These are phyloP conservation scores for Mormyrus lacerda DNA, from an alignment of 2,113 vertebrate genomes.

Conservation along the genomic window DNA sequence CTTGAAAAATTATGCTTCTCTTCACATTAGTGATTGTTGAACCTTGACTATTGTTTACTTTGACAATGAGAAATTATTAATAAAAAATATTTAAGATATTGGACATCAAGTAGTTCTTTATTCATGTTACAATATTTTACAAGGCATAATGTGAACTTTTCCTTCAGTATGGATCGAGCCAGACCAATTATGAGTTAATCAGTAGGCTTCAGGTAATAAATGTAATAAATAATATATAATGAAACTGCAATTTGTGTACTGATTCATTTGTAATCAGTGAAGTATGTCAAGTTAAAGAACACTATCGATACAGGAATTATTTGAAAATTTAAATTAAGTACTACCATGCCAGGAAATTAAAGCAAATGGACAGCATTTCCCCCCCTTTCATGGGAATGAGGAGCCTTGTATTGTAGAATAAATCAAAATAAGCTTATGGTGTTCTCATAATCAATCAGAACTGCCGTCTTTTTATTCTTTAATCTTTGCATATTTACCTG, in stretches of 20 bases:
- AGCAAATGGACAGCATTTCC: neutral
- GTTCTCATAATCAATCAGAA: neutral
- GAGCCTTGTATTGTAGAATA: neutral
- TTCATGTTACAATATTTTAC: neutral
- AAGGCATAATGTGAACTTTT: neutral
- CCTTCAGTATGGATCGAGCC: neutral
- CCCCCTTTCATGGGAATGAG: neutral
- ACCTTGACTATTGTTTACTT: neutral
- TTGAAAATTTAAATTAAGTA: neutral
- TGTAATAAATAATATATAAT: neutral
- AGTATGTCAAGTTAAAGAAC: neutral
- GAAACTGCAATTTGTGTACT: neutral
- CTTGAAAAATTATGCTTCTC: neutral
- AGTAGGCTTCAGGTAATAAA: neutral
- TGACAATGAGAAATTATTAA: neutral
- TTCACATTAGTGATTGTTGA: neutral
- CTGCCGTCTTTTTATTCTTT: neutral
- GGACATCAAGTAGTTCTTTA: neutral
- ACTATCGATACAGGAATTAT: neutral
- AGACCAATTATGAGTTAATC: neutral
- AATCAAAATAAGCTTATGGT: neutral
- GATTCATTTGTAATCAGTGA: neutral
- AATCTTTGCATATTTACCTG: neutral
- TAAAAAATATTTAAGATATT: neutral
- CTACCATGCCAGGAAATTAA: neutral